These are phyloP conservation scores for Phoebastria nigripes DNA, from an alignment of 2,797 vertebrate genomes.

Conservation along the genomic window DNA sequence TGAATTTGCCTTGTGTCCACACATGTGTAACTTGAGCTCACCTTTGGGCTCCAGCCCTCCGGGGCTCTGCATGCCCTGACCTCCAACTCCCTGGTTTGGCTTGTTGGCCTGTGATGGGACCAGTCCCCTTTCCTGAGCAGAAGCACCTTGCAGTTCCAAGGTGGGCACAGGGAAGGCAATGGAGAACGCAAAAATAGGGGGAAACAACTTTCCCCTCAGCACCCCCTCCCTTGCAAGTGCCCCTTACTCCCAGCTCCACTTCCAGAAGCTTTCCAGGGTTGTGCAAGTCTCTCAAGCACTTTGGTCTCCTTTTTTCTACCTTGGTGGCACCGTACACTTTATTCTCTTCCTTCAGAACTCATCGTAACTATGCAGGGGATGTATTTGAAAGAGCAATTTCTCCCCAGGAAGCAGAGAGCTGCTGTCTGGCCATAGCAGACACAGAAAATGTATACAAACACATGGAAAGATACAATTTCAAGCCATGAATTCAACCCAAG, in stretches of 20 bases:
- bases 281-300: not conserved
- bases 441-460: not conserved
- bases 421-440: not conserved
- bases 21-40: not conserved
- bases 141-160: accelerated
- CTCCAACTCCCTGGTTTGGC: not conserved
- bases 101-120: not conserved
- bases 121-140: not conserved
- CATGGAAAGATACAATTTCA: not conserved
- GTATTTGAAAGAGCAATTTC: not conserved
- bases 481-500: not conserved
- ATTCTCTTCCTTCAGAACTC: constrained; percentile 10
- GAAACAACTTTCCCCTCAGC: not conserved
- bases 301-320: not conserved
- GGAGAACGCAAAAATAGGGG: not conserved
- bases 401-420: not conserved
- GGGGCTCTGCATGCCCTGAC: not conserved
- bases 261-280: not conserved
- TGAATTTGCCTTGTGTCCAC: not conserved
- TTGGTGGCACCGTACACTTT: not conserved
- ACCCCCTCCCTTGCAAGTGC: not conserved
- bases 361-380: not conserved
- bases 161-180: not conserved
- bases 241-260: not conserved
- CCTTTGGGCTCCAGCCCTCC: not conserved